A percentile compares a stretch with the other conserved stretches of the same genome.
phyloP scores from a whole-genome alignment of 2,888 invertebrate species.

The Heteromyza rotundicornis region DNA sequence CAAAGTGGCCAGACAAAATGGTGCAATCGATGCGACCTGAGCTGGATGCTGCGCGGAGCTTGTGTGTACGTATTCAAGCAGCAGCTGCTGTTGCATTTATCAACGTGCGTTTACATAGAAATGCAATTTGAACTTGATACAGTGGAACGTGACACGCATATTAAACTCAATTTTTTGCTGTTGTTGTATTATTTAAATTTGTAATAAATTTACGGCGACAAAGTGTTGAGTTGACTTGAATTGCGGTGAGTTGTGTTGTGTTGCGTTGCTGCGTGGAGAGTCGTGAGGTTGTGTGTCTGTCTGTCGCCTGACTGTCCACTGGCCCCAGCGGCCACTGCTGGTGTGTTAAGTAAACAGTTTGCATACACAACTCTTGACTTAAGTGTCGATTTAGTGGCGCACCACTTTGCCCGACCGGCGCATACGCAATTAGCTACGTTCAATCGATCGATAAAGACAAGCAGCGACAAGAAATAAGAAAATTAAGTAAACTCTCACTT shows the following conservation, averaged over 20 bases:
- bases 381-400: slow-evolving; percentile 40
- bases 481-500: slow-evolving; percentile 47
- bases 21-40: not conserved
- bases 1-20: not conserved
- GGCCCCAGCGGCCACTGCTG: not conserved
- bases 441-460: no score
- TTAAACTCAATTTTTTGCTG: slow-evolving; percentile 33
- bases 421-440: slow-evolving; percentile 54
- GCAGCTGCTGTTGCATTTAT: slow-evolving; percentile 23
- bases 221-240: slow-evolving; percentile 5
- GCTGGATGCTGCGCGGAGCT: not conserved
- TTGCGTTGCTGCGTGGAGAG: no score
- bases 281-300: no score
- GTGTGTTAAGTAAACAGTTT: not conserved
- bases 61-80: not conserved
- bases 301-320: no score
- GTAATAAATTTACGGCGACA: slow-evolving; percentile 20
- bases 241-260: slow-evolving; percentile 3
- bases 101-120: slow-evolving; percentile 49
- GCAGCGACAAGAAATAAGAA: slow-evolving; percentile 32
- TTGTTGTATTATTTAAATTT: slow-evolving; percentile 16
- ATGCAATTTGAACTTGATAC: slow-evolving; percentile 58
- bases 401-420: slow-evolving; percentile 14
- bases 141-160: slow-evolving; percentile 55
- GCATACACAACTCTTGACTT: not conserved